These are phyloP conservation scores for Hyposoter didymator DNA, from an alignment of 2,888 invertebrate species.

Conservation along the genomic window DNA sequence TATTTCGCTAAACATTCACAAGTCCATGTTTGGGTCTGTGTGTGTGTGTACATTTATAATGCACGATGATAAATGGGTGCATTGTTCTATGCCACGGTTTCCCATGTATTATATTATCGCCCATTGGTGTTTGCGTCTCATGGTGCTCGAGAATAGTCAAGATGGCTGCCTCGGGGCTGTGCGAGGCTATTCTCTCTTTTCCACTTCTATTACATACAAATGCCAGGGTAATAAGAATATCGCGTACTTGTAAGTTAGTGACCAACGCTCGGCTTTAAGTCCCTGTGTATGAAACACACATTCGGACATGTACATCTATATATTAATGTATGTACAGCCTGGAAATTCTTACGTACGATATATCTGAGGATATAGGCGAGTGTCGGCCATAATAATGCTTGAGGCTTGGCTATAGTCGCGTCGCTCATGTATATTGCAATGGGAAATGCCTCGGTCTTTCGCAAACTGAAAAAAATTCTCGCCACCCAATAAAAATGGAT, in stretches of 20 bases:
- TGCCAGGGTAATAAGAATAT: slow-evolving; percentile 77
- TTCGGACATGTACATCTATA: neutral
- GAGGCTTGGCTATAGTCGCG: slow-evolving; percentile 37
- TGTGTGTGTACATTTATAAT: slow-evolving; percentile 19
- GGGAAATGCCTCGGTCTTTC: slow-evolving; percentile 47
- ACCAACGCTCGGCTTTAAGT: slow-evolving; percentile 60
- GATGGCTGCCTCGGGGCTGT: slow-evolving; percentile 62
- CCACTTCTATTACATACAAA: slow-evolving; percentile 77
- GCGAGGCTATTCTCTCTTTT: slow-evolving; percentile 46
- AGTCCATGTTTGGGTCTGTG: neutral
- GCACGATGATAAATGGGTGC: slow-evolving; percentile 75
- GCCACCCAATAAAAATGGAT: neutral
- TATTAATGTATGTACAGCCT: neutral
- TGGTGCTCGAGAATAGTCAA: slow-evolving; percentile 58
- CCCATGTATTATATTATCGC: slow-evolving; percentile 43
- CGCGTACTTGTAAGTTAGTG: slow-evolving; percentile 68
- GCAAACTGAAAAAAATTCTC: neutral
- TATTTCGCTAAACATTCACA: slow-evolving; percentile 1
- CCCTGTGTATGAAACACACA: neutral
- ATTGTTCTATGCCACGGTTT: slow-evolving; percentile 67
- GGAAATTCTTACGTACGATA: slow-evolving; percentile 9
- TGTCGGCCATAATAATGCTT: slow-evolving; percentile 64
- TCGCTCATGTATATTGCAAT: slow-evolving; percentile 65
- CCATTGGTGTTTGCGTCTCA: slow-evolving; percentile 69
- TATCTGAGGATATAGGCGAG: slow-evolving; percentile 50